Evolutionary conservation across 2,113 vertebrate species (phyloP).

Genomic region (Semicossyphus pulcher): DNA sequence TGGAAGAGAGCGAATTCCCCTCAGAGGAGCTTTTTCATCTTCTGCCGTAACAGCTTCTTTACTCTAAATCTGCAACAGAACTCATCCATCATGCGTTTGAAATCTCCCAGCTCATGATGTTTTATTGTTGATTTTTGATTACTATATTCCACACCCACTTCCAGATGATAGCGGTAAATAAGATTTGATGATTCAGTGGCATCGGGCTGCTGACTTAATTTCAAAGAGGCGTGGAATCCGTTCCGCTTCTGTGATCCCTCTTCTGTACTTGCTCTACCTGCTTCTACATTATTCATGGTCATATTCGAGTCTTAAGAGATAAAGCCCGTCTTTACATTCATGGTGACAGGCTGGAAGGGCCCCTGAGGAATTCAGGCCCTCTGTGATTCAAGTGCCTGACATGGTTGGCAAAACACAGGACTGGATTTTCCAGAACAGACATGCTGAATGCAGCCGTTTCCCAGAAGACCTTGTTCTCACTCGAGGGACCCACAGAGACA

Average conservation of each 20-base stretch:
- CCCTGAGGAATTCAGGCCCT: slow-evolving; percentile 53
- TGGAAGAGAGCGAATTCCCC: slow-evolving; percentile 22
- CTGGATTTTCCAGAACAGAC: slow-evolving; percentile 61
- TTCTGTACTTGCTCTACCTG: slow-evolving; percentile 46
- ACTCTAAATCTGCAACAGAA: slow-evolving; percentile 12
- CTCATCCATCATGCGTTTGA: slow-evolving; percentile 50
- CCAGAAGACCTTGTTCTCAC: slow-evolving; percentile 62
- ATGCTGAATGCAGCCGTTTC: slow-evolving; percentile 60
- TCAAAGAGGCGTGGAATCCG: slow-evolving; percentile 38
- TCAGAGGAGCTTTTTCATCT: slow-evolving; percentile 27
- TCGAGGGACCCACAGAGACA: slow-evolving; percentile 28
- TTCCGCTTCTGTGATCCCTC: slow-evolving; percentile 35
- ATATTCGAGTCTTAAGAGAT: slow-evolving; percentile 56
- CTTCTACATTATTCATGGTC: slow-evolving; percentile 69
- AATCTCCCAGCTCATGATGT: slow-evolving; percentile 16
- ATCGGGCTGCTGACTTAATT: slow-evolving; percentile 29
- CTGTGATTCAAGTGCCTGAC: slow-evolving; percentile 72
- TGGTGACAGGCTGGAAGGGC: slow-evolving; percentile 54
- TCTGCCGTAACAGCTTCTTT: slow-evolving; percentile 13
- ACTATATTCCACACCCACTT: slow-evolving; percentile 33
- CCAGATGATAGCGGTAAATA: slow-evolving; percentile 43
- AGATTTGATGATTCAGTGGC: slow-evolving; percentile 49
- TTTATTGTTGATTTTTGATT: slow-evolving; percentile 47
- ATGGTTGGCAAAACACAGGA: slow-evolving; percentile 71
- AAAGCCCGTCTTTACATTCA: slow-evolving; percentile 68